Percentiles rank a stretch among this genome's conserved stretches.
Evolutionary conservation across 2,888 invertebrate species (phyloP).

Genomic region (Lycia hirtaria): DNA sequence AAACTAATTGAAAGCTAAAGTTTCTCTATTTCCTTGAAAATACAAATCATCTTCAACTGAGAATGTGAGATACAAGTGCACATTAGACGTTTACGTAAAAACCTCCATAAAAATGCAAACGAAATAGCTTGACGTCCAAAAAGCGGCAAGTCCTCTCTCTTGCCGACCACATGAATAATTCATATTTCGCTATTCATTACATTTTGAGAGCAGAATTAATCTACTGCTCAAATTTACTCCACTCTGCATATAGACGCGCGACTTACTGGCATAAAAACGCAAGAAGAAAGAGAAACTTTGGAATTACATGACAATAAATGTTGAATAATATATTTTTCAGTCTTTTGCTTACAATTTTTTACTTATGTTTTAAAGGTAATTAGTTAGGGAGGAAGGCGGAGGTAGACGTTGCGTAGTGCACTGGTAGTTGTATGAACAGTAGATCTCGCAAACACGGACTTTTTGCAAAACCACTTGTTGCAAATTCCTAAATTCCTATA

Average conservation of each 20-base stretch:
- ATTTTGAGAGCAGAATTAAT: slow-evolving; percentile 33
- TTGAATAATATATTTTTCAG: neutral
- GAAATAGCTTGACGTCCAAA: slow-evolving; percentile 2
- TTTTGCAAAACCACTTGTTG: too few species aligned
- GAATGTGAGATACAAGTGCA: neutral
- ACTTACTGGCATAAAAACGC: neutral
- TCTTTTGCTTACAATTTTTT: too few species aligned
- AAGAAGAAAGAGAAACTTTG: slow-evolving; percentile 1
- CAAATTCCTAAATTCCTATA: too few species aligned
- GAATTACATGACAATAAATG: neutral
- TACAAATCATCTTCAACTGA: neutral
- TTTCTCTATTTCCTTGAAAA: too few species aligned
- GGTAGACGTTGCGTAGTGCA: too few species aligned
- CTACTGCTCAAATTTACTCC: slow-evolving; percentile 36
- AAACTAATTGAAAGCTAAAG: too few species aligned
- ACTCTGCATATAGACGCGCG: slow-evolving; percentile 1
- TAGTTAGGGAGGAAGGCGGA: too few species aligned
- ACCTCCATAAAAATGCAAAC: slow-evolving; percentile 19
- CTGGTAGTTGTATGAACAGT: too few species aligned
- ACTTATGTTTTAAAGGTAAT: too few species aligned
- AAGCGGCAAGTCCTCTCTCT: neutral
- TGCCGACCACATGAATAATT: slow-evolving; percentile 33
- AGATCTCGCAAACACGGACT: too few species aligned
- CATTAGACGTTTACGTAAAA: neutral
- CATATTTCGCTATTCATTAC: slow-evolving; percentile 37